Conservation (phyloP, 2,113 vertebrate species). For the Phylloscopus trochilus region DNA sequence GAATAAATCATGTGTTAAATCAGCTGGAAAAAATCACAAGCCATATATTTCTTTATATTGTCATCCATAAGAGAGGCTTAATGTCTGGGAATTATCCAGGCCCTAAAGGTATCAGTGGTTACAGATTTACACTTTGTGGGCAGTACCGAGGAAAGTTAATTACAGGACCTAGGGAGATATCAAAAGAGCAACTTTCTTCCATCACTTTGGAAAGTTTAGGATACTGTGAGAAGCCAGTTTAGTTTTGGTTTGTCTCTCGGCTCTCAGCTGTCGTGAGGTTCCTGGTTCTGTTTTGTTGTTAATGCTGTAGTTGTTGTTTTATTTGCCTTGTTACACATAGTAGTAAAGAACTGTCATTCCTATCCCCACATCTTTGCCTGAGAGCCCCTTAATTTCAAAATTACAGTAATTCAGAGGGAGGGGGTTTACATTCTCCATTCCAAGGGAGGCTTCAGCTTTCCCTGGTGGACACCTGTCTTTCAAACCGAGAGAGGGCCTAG, state of each 20-base stretch:
- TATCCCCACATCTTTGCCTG: neutral
- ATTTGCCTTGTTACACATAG: no score
- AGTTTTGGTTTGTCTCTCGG: neutral
- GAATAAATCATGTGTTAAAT: neutral
- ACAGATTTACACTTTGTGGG: neutral
- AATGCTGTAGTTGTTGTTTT: no score
- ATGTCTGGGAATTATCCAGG: neutral
- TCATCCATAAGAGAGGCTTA: neutral
- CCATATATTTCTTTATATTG: neutral
- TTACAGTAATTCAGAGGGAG: neutral
- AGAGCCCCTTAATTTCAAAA: neutral
- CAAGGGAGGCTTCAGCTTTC: no score
- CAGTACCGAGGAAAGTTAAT: neutral
- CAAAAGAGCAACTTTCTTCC: neutral
- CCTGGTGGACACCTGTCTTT: no score
- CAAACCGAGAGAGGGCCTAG: neutral
- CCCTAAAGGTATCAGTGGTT: neutral
- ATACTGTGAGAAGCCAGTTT: neutral
- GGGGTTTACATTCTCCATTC: no score
- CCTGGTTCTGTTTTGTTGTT: no score
- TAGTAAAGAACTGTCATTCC: neutral
- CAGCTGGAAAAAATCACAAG: neutral
- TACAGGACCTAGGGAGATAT: neutral
- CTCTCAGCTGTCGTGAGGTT: no score
- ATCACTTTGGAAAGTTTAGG: neutral